Evolutionary conservation across 1,140 invertebrate species (phyloP), one percentile per base, ranked within the genome.

Genomic region (Polypedilum pembai): DNA sequence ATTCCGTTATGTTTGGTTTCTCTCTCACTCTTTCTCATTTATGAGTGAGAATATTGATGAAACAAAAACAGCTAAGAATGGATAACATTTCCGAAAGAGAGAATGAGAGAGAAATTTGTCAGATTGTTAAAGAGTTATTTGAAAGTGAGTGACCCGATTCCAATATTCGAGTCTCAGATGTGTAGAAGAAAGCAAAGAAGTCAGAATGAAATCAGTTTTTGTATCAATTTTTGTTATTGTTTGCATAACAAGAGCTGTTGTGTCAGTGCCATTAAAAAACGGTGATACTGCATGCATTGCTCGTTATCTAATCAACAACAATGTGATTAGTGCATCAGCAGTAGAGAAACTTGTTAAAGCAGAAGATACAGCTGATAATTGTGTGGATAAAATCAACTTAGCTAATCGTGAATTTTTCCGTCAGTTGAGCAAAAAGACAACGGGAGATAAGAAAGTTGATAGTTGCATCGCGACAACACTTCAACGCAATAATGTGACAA

Each of bases 371-470:
- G 17, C 17, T 21, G 65, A 69, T 20, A 69, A 69, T 69, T 69
- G 65, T 69, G 65, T 20, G 17, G 65, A 69, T 8, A 69, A 69
- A 69, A 69, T 69, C 18, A 69, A 69, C 7, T 18, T 69, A 4
- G 65, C 65, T 20, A 69, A 69, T 18, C n/a, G 18, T 18, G 65
- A 69, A 18, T 69, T 69, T 10, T 69, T 20, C 10, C 17, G 65
- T 5, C 65, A 69, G 20, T 10, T 69, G 8, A 69, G 20, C 20
- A 69, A 69, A 69, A 69, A 69, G 10, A 8, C 15, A 3, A 20
- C 65, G 5, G 65, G 65, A 4, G 20, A 69, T 18, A 69, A 69
- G 18, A 69, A 69, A 69, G 15, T 69, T n/a, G 65, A 69, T 69
- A 18, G 8, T n/a, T 69, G 65, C 18, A 21, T 21, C 12, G 18